These are phyloP conservation scores for Elephantulus edwardii DNA, from an alignment of 2,113 vertebrate genomes.

Conservation along the genomic window DNA sequence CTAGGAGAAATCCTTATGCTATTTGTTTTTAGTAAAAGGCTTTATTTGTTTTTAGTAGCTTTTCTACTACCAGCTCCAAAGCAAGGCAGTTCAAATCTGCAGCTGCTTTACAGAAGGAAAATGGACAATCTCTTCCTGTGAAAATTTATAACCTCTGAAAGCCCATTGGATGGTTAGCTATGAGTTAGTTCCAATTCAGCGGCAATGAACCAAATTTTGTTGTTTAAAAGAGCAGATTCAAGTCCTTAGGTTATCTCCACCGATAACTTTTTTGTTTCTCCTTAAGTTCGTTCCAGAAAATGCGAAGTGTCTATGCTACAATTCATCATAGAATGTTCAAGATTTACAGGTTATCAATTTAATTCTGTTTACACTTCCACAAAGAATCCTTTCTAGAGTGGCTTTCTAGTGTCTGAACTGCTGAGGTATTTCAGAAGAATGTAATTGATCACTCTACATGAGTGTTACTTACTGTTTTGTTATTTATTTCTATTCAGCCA, in stretches of 20 bases:
- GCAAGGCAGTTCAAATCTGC: no score
- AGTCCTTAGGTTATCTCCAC: background rate
- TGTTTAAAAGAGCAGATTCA: background rate
- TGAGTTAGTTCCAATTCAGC: no score
- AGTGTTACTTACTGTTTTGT: background rate
- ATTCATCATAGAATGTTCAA: background rate
- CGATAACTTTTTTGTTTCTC: background rate
- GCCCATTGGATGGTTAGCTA: no score
- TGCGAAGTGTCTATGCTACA: background rate
- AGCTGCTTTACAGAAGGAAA: no score
- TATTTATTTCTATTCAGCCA: background rate
- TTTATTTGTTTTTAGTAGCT: background rate
- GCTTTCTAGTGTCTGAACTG: background rate
- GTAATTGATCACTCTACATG: background rate
- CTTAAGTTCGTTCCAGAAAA: background rate
- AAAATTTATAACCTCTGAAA: no score
- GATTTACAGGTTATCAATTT: background rate
- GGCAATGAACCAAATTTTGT: no score
- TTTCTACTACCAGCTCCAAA: no score
- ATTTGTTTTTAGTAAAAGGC: background rate
- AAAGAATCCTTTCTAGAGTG: background rate
- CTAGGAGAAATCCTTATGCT: background rate
- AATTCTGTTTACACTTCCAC: slow-evolving; percentile 12
- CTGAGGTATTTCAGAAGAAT: background rate
- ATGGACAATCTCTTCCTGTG: no score